Evolutionary conservation across 1,140 invertebrate species (phyloP), one percentile per base, ranked within the genome.

Genomic region (Onthophagus taurus): DNA sequence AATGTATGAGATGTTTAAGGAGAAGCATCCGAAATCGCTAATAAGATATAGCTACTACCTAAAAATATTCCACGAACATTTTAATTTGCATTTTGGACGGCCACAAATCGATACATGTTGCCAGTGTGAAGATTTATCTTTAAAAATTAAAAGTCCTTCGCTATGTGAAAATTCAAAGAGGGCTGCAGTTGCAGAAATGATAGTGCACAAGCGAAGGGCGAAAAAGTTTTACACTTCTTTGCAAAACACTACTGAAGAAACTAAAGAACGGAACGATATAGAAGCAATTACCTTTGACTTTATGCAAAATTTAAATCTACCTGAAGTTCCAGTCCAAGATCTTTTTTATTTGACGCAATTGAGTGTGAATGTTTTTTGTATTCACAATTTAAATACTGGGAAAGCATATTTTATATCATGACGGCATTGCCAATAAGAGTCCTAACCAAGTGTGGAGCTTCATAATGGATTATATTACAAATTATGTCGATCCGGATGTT

Each of bases 321-420:
- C 48, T 33, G 18, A 42, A 33, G 45, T 53, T 23, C 48, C 49
- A 29, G 45, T 55, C 21, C 49, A 57, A 41, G 37, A 49, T 31
- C 18, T 53, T 19, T 42, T 44, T 24, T 44, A 57, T 21, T 33
- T 55, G 8, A 36, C 21, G 16, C 43, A 38, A 26, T 23, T 31
- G 7, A 31, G 20, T 12, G 41, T 44, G 11, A 38, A 30, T 39
- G 23, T 31, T 19, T 48, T 48, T 38, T 11, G 34, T 12, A 44
- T 48, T 14, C 41, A 52, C 17, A 37, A 51, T 20, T 14, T 52
- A 16, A 49, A 46, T 41, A 49, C 43, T 19, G 29, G 26, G 24
- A 51, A 35, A 39, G 21, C 38, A 20, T 45, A 20, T 52, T 55
- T 43, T 58, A 53, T 54, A 59, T 31, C 48, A 54, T 39, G 55